phyloP scores from a whole-genome alignment of 2,888 invertebrate genomes.

The Tenthredo mesomela region DNA sequence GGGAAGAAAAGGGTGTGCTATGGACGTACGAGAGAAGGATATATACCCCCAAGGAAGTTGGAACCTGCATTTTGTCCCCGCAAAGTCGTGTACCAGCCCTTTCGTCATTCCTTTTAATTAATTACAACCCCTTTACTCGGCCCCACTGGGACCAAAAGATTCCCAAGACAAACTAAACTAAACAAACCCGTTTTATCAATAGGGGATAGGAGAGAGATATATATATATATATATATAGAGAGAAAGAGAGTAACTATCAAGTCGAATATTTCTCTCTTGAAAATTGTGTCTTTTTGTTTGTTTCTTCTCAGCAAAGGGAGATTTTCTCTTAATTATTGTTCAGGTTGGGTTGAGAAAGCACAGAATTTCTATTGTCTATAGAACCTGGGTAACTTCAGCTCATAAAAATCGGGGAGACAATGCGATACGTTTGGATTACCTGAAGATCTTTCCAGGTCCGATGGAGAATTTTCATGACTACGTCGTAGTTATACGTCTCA shows the following conservation, averaged over 20 bases:
- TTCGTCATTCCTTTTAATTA: conserved; percentile 41
- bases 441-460: neutral
- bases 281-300: neutral
- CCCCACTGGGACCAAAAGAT: conserved; percentile 14
- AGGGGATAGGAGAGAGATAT: neutral
- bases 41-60: conserved; percentile 8
- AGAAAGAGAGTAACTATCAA: neutral
- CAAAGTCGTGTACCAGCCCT: conserved; percentile 12
- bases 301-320: neutral
- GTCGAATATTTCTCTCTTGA: neutral
- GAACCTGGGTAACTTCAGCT: neutral
- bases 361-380: neutral
- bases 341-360: neutral
- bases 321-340: neutral
- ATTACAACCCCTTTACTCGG: conserved; percentile 8
- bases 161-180: conserved; percentile 32
- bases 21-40: neutral
- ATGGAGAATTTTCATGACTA: conserved; percentile 4
- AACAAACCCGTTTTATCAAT: conserved; percentile 20
- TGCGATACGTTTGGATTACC: conserved; percentile 43
- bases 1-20: neutral
- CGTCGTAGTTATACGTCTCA: neutral
- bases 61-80: conserved; percentile 16
- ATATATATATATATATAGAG: neutral
- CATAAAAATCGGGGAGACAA: neutral